phyloP scores from a whole-genome alignment of 2,113 vertebrate genomes.

The Sylvietta virens region DNA sequence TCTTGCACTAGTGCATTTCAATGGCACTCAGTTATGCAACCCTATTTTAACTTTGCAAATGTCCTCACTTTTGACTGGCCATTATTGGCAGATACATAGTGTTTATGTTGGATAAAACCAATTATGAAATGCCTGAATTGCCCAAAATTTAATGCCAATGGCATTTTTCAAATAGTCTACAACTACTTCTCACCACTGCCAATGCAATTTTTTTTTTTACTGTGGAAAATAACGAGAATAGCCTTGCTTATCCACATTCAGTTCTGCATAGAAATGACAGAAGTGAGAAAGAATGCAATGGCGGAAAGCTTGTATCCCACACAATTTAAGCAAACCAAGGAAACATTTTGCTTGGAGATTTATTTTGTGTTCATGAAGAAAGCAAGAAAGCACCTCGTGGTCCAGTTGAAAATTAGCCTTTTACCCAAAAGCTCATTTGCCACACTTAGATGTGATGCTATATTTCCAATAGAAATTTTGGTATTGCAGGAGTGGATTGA shows the following conservation, averaged over 20 bases:
- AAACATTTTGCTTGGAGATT: not conserved
- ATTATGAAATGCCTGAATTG: not conserved
- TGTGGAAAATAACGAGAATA: not conserved
- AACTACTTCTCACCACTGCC: not conserved
- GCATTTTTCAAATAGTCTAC: not conserved
- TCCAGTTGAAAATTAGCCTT: not conserved
- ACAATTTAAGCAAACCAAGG: not conserved
- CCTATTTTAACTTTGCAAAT: not conserved
- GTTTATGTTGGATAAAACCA: not conserved
- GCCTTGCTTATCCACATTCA: not conserved
- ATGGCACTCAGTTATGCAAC: not conserved
- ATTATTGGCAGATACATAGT: not conserved
- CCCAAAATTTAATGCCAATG: not conserved
- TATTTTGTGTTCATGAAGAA: not conserved
- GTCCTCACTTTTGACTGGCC: not conserved
- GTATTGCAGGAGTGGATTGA: accelerated
- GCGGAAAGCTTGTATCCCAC: not conserved
- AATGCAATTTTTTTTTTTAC: not conserved
- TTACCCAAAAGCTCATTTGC: not conserved
- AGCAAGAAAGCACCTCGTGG: not conserved
- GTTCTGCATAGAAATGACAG: not conserved
- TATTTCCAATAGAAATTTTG: not conserved
- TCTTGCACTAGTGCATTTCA: not conserved
- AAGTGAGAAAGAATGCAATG: not conserved
- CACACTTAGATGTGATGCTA: too few species aligned